A percentile compares a stretch with the other conserved stretches of the same genome.
Conservation (phyloP, 2,888 invertebrate genomes). For the Ectemnius continuus region DNA sequence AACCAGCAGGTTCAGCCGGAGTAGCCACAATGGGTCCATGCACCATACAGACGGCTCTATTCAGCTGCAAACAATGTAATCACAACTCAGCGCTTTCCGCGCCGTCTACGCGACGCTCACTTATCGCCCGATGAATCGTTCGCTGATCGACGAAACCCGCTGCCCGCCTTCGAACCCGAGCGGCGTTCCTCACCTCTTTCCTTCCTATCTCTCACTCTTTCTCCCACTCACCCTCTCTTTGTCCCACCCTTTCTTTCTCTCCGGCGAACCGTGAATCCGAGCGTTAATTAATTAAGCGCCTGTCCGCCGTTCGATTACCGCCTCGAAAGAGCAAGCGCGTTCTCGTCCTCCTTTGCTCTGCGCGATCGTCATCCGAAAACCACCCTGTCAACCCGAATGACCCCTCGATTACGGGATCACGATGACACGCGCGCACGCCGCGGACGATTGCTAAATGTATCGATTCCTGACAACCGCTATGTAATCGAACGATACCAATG, state of each 20-base stretch:
- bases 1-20: constrained; percentile 48
- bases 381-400: too few relatives aligned
- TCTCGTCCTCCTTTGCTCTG: not conserved
- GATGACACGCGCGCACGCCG: too few relatives aligned
- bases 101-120: constrained; percentile 53
- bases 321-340: constrained; percentile 16
- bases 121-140: constrained; percentile 64
- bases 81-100: constrained; percentile 72
- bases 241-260: too few relatives aligned
- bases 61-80: constrained; percentile 71
- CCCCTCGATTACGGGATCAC: too few relatives aligned
- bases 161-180: constrained; percentile 41
- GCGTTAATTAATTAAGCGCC: constrained; percentile 63
- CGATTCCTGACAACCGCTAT: too few relatives aligned
- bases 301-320: constrained; percentile 44
- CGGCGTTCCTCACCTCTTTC: constrained; percentile 15
- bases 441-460: too few relatives aligned
- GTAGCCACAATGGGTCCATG: constrained; percentile 63
- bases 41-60: constrained; percentile 68
- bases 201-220: constrained; percentile 29
- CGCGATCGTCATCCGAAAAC: not conserved
- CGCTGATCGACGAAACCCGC: constrained; percentile 60
- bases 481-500: too few relatives aligned
- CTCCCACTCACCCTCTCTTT: too few relatives aligned
- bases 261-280: constrained; percentile 44